Percentiles rank a stretch among this genome's conserved stretches.
Evolutionary conservation across 2,797 vertebrate genomes (phyloP).

Genomic region (Enteromius viviparus): DNA sequence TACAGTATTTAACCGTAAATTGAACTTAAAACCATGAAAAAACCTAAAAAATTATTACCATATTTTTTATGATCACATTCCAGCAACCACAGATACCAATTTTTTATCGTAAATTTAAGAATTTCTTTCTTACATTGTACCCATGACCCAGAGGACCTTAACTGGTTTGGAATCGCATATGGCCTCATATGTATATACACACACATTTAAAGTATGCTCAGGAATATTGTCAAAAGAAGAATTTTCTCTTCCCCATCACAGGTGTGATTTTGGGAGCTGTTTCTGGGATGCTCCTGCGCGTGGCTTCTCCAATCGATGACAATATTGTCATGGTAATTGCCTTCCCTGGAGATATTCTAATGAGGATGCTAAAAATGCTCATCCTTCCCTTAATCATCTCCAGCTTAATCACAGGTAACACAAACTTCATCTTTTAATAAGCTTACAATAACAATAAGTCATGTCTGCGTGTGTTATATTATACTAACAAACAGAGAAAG

Average conservation of each 20-base stretch:
- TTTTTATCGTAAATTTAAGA: too few species aligned
- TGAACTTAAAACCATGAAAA: too few species aligned
- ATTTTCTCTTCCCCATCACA: conserved; percentile 62
- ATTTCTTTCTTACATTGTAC: too few species aligned
- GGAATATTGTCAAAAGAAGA: not conserved
- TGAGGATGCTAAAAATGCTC: conserved; percentile 99
- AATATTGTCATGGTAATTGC: conserved; percentile 96
- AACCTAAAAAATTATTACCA: too few species aligned
- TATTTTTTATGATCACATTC: too few species aligned
- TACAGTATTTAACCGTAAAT: too few species aligned
- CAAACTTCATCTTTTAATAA: not conserved
- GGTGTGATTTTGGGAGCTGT: conserved; percentile 94
- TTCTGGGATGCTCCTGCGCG: conserved; percentile 86
- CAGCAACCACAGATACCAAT: too few species aligned
- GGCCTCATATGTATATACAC: not conserved
- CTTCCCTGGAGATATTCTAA: conserved; percentile 97
- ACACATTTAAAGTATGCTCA: not conserved
- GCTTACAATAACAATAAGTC: not conserved
- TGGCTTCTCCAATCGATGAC: conserved; percentile 90
- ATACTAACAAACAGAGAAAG: not conserved
- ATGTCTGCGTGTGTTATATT: not conserved
- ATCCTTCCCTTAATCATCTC: conserved; percentile 98
- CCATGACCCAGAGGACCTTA: not conserved
- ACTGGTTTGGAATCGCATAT: too few species aligned
- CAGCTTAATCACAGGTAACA: conserved; percentile 96